phyloP scores from a whole-genome alignment of 2,797 vertebrate genomes.

The Austrolebias charrua region DNA sequence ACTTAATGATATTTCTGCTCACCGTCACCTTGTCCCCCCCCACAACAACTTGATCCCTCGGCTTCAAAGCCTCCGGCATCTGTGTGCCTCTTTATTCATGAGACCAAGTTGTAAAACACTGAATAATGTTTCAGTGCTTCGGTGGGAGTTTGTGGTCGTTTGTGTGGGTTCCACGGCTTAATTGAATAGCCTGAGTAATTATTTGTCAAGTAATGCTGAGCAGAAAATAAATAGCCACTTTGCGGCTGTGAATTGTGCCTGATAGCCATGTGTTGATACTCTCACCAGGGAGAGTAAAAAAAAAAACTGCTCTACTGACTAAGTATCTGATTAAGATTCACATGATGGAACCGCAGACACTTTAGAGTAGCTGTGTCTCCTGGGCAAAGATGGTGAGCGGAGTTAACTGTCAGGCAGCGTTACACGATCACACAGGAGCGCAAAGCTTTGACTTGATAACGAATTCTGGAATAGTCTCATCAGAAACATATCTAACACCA shows the following conservation, averaged over 20 bases:
- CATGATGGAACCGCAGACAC: constrained; percentile 70
- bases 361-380: constrained; percentile 74
- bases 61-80: constrained; percentile 51
- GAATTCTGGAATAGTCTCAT: constrained; percentile 49
- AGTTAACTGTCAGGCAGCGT: constrained; percentile 74
- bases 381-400: constrained; percentile 72
- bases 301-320: constrained; percentile 69
- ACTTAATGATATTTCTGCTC: constrained; percentile 67
- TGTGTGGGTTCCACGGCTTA: constrained; percentile 62
- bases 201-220: constrained; percentile 77
- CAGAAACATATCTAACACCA: constrained; percentile 37
- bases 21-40: constrained; percentile 56
- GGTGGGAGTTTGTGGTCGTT: constrained; percentile 54
- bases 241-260: constrained; percentile 74
- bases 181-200: constrained; percentile 79
- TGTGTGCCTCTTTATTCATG: constrained; percentile 56
- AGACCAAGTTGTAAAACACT: constrained; percentile 54
- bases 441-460: constrained; percentile 64
- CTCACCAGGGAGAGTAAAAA: constrained; percentile 72
- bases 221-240: constrained; percentile 79
- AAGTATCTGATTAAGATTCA: constrained; percentile 80
- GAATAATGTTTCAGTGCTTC: constrained; percentile 53
- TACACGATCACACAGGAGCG: constrained; percentile 65
- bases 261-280: constrained; percentile 78
- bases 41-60: constrained; percentile 26